These are phyloP conservation scores for Austrofundulus limnaeus DNA, from an alignment of 2,113 vertebrate species.

Conservation along the genomic window DNA sequence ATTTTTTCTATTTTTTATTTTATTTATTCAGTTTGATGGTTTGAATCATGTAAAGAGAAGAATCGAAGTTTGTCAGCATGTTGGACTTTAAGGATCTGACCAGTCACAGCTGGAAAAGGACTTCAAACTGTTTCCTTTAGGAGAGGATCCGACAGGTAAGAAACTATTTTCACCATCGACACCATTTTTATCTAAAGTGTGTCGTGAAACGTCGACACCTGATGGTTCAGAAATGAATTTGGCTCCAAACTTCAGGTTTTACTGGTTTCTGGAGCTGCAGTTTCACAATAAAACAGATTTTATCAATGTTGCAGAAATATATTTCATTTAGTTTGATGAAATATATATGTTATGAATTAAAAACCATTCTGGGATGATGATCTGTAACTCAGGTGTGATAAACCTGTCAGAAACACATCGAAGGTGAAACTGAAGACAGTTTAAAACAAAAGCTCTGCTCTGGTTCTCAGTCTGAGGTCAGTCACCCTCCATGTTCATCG, in stretches of 20 bases:
- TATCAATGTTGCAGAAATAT: neutral
- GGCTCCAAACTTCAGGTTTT: neutral
- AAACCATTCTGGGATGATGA: neutral
- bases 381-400: neutral
- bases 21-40: neutral
- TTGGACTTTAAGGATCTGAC: neutral
- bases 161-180: neutral
- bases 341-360: neutral
- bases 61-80: neutral
- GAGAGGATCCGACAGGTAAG: slow-evolving; percentile 40
- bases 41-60: neutral
- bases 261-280: neutral
- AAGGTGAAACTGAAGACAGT: neutral
- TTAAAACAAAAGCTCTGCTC: neutral
- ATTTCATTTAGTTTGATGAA: neutral
- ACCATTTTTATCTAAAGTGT: no score
- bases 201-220: no score
- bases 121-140: slow-evolving; percentile 24
- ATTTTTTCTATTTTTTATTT: neutral
- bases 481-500: neutral
- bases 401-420: neutral
- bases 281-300: neutral
- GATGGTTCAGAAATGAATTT: no score
- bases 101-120: slow-evolving; percentile 20
- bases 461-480: slow-evolving; percentile 1